Base-by-base conservation (phyloP, 2,797 vertebrate genomes). In the Amphiprion clarkii region DNA sequence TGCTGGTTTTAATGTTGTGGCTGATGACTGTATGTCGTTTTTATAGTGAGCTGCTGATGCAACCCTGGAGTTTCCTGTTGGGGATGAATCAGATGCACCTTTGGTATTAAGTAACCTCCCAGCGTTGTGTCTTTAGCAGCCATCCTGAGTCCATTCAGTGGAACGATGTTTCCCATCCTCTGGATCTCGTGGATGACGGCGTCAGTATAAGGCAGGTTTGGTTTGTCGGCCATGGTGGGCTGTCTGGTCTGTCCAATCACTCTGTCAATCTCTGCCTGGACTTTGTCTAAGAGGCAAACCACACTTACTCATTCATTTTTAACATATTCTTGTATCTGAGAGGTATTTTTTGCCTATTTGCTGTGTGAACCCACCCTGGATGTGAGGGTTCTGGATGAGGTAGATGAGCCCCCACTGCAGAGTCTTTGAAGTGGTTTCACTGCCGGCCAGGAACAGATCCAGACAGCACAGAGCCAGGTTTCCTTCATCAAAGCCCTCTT, bases 101-200 rank as follows among this genome's bases (percentile, higher is more conserved):
- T 97, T 23, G 96, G 96, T 79, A 98, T 90, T 39, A 83, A n/a
- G 83, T 92, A 96, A 2, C 94, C 93, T 0, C 88, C 93, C 40
- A 98, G 3, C 0, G 16, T 84, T 0, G 91, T 91, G 31, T 97
- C 96, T 12, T 53, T 91, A 0, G 13, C 1, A 0, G 95, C 80
- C 85, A 90, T 29, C 65, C 96, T 92, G 33, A 94, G 89, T 1
- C 73, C 86, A 0, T 90, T 96, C 2, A 96, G 67, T 14, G 97
- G 96, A 13, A 96, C 0, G 0, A 97, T 90, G 40, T 96, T 96
- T 63, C 93, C 81, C 83, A 94, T 95, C 84, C 97, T 95, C 87
- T 96, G 96, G 73, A 96, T 93, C 78, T 98, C 97, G 0, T 98
- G 96, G 88, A 97, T 85, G 54, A 96, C 95, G 0, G 96, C 96